Evolutionary conservation across 2,888 invertebrate species (phyloP), one percentile per base, ranked within the genome.

Genomic region (Sycophila texana): DNA sequence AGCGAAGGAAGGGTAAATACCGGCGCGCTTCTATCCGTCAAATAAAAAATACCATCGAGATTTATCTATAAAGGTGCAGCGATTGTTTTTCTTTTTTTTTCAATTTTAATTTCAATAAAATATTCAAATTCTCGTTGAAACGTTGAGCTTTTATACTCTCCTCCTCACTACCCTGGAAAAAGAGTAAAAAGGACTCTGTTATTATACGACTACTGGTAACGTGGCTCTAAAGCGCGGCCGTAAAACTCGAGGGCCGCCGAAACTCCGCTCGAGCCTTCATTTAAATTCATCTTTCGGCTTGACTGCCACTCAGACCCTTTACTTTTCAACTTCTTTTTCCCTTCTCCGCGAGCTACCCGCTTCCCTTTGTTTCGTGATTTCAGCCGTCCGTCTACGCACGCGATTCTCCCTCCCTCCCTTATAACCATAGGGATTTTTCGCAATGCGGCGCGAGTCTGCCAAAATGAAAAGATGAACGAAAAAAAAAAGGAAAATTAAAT

Each of bases 401-500:
- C 39, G 55, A 22, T 14, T 18, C 20, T 61, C 22, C 49, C 14
- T 12, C 5, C 57, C 18, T n/a, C 22, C 16, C 47, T 18, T 12
- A 22, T 1, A 49, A n/a, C n/a, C n/a, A n/a, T n/a, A n/a, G n/a
- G n/a, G 74, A 49, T 68, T 75, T 75, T 67, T 61, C 58, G 22
- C 74, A 75, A n/a, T 75, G 75, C 67, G 66, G 66, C 63, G 65
- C 16, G 14, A 53, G 16, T 47, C 30, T 75, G 67, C 74, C 74
- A 75, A 75, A 75, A 58, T n/a, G 26, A 47, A 47, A 26, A 4
- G 18, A 60, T 10, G n/a, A n/a, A n/a, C n/a, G n/a, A n/a, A n/a
- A n/a, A 20, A n/a, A 18, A 22, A 65, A 16, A 16, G 53, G 4
- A 55, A 63, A 39, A 63, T 53, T 18, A 22, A 63, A 63, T 4